phyloP scores from a whole-genome alignment of 2,888 invertebrate genomes.

The Alviniconcha strummeri region DNA sequence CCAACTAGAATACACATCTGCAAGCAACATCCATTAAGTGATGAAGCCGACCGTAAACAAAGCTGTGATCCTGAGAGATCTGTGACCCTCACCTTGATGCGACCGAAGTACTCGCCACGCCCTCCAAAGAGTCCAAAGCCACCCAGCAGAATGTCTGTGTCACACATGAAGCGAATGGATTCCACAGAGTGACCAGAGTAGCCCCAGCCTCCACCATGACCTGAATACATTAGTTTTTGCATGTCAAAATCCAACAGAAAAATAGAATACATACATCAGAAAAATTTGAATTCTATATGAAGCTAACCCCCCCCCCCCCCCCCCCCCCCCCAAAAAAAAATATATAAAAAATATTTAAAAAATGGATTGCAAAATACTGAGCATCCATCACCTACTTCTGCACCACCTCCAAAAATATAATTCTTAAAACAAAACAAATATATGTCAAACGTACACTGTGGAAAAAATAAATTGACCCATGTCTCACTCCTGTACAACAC shows the following conservation, averaged over 20 bases:
- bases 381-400: not conserved
- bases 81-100: conserved; percentile 79
- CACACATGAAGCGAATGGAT: conserved; percentile 94
- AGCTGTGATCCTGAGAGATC: too few species aligned
- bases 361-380: too few species aligned
- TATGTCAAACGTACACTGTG: not conserved
- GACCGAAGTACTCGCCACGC: conserved; percentile 95
- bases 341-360: too few species aligned
- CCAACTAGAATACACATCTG: too few species aligned
- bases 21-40: too few species aligned
- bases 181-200: conserved; percentile 97
- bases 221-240: conserved; percentile 62
- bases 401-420: too few species aligned
- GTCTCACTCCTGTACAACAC: not conserved
- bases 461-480: not conserved
- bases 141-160: conserved; percentile 91
- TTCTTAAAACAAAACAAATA: not conserved
- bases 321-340: too few species aligned
- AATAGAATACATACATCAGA: too few species aligned
- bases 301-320: too few species aligned
- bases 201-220: conserved; percentile 97
- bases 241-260: too few species aligned
- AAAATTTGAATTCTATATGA: too few species aligned
- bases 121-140: conserved; percentile 97
- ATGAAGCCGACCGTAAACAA: too few species aligned